Conservation (phyloP, 2,888 invertebrate species). For the Syrista parreyssii region DNA sequence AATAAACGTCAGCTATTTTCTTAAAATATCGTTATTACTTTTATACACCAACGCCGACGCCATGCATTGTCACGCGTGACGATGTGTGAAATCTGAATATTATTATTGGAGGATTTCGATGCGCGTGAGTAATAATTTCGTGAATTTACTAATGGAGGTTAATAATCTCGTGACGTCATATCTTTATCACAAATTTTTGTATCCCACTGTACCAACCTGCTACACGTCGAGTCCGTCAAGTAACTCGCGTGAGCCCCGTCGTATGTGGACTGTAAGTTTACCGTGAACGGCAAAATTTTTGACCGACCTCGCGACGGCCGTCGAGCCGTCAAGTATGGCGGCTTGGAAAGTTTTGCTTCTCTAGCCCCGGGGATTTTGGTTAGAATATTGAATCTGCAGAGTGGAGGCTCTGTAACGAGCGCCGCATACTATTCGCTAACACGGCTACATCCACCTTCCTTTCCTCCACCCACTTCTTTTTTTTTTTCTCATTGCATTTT, state of each 20-base stretch:
- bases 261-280: conserved; percentile 58
- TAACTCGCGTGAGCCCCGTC: conserved; percentile 45
- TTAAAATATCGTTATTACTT: background rate
- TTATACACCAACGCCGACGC: background rate
- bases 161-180: background rate
- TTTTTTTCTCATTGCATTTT: background rate
- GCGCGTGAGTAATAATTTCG: background rate
- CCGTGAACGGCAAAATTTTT: conserved; percentile 54
- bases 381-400: conserved; percentile 65
- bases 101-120: background rate
- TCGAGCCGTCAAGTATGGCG: conserved; percentile 37
- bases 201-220: conserved; percentile 41
- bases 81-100: background rate
- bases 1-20: background rate
- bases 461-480: background rate
- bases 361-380: conserved; percentile 66
- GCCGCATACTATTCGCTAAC: conserved; percentile 43
- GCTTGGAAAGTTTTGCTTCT: conserved; percentile 60
- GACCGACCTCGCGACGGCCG: conserved; percentile 39
- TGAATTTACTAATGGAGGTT: background rate
- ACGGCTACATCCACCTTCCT: conserved; percentile 18
- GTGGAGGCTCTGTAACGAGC: conserved; percentile 63
- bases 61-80: background rate
- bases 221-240: conserved; percentile 59
- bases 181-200: conserved; percentile 37